Evolutionary conservation across 2,797 vertebrate species (phyloP).

Genomic region (Toxotes lorentzi): DNA sequence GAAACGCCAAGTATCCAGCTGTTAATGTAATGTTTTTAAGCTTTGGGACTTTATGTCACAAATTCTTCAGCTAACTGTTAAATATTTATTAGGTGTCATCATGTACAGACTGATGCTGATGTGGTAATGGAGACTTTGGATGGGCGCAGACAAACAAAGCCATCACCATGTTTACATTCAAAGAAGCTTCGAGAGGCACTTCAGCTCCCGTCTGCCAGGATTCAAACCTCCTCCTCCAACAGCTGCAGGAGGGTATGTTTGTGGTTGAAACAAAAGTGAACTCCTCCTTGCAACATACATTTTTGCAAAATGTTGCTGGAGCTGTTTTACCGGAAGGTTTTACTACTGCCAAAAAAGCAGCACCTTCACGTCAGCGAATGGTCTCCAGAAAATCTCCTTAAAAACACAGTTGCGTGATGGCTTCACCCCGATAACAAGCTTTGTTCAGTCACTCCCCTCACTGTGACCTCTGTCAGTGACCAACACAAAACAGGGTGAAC

Average conservation of each 20-base stretch:
- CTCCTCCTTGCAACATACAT: conserved; percentile 19
- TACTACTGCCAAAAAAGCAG: conserved; percentile 6
- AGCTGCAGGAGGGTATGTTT: conserved; percentile 54
- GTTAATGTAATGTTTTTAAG: background rate
- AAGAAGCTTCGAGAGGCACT: conserved; percentile 21
- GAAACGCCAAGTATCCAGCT: background rate
- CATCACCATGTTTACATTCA: conserved; percentile 52
- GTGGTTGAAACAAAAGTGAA: conserved; percentile 51
- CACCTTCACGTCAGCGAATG: background rate
- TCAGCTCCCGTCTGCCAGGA: conserved; percentile 20
- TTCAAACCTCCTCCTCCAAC: conserved; percentile 40
- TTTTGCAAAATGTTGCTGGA: conserved; percentile 43
- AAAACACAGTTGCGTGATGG: background rate
- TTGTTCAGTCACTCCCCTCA: conserved; percentile 52
- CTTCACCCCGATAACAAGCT: conserved; percentile 49
- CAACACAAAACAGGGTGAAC: conserved; percentile 53
- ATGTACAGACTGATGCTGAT: background rate
- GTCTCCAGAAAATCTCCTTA: conserved; percentile 14
- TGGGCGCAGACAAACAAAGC: conserved; percentile 25
- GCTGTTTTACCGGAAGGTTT: conserved; percentile 47
- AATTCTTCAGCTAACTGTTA: conserved; percentile 2
- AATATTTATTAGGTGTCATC: conserved; percentile 31
- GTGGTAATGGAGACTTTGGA: conserved; percentile 31
- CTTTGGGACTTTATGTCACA: background rate
- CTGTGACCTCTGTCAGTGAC: conserved; percentile 67